Base-by-base conservation (phyloP, 2,888 invertebrate genomes). In the Sminthurides aquaticus region DNA sequence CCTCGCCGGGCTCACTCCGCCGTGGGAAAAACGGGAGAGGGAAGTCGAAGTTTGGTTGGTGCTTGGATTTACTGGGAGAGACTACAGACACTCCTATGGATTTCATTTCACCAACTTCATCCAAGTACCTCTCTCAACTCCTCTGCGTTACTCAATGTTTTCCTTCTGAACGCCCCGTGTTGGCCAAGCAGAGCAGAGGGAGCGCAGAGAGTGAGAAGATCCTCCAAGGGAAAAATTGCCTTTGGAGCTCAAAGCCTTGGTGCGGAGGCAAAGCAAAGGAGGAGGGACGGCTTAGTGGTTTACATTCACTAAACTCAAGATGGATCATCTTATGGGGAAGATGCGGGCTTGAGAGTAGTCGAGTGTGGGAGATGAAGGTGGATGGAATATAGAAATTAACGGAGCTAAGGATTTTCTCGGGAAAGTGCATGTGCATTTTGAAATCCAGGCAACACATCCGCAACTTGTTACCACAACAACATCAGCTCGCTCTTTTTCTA, bases 191-290 rank as follows among this genome's bases (percentile, higher is more conserved):
- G n/a, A n/a, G n/a, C n/a, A n/a, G n/a, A n/a, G n/a, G n/a, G n/a
- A n/a, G n/a, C n/a, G n/a, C n/a, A n/a, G n/a, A n/a, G n/a, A n/a
- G n/a, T n/a, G n/a, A n/a, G n/a, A n/a, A n/a, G n/a, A 57, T 57
- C 57, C 62, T 56, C 49, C 62, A 43, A 43, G 58, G 43, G 58
- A 20, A n/a, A n/a, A n/a, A n/a, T n/a, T n/a, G n/a, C n/a, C n/a
- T n/a, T n/a, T n/a, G n/a, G n/a, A n/a, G n/a, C n/a, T n/a, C n/a
- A n/a, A n/a, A n/a, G n/a, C n/a, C n/a, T n/a, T n/a, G n/a, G n/a
- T n/a, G n/a, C n/a, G n/a, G n/a, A n/a, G n/a, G n/a, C n/a, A n/a
- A n/a, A n/a, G n/a, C n/a, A n/a, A n/a, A n/a, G n/a, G n/a, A n/a
- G n/a, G n/a, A n/a, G n/a, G n/a, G n/a, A n/a, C n/a, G n/a, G n/a